Percentiles rank a stretch among this genome's conserved stretches.
These are phyloP conservation scores for Panthera leo DNA, from an alignment of 2,113 vertebrate genomes.

Conservation along the genomic window DNA sequence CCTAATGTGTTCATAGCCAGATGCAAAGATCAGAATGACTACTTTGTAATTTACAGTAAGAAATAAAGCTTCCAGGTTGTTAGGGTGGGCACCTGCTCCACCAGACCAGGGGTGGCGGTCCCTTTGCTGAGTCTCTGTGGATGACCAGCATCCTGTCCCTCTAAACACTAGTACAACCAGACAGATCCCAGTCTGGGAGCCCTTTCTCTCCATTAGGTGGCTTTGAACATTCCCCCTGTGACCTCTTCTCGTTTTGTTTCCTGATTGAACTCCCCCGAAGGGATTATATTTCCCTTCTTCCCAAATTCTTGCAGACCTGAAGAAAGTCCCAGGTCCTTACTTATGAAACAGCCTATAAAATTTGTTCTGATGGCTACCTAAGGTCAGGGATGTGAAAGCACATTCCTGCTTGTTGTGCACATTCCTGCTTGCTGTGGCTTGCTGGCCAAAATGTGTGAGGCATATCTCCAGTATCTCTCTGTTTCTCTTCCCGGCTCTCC, in stretches of 20 bases:
- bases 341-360: background rate
- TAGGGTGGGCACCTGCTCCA: background rate
- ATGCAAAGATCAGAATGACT: background rate
- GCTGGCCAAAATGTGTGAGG: background rate
- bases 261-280: background rate
- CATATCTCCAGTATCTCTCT: background rate
- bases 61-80: background rate
- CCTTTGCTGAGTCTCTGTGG: background rate
- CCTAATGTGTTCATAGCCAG: background rate
- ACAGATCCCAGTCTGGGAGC: background rate
- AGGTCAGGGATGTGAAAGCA: background rate
- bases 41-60: background rate
- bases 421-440: too few relatives aligned
- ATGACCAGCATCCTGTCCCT: background rate
- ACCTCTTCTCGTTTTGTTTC: background rate
- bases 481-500: background rate
- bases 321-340: background rate
- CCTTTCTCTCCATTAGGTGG: background rate
- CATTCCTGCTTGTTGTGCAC: too few relatives aligned
- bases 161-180: accelerated
- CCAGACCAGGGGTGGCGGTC: background rate
- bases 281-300: background rate
- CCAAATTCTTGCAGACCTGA: background rate
- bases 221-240: background rate
- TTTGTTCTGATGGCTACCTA: background rate